A percentile compares a stretch with the other conserved stretches of the same genome.
phyloP scores from a whole-genome alignment of 2,888 invertebrate genomes.

The Halictus quadricinctus region DNA sequence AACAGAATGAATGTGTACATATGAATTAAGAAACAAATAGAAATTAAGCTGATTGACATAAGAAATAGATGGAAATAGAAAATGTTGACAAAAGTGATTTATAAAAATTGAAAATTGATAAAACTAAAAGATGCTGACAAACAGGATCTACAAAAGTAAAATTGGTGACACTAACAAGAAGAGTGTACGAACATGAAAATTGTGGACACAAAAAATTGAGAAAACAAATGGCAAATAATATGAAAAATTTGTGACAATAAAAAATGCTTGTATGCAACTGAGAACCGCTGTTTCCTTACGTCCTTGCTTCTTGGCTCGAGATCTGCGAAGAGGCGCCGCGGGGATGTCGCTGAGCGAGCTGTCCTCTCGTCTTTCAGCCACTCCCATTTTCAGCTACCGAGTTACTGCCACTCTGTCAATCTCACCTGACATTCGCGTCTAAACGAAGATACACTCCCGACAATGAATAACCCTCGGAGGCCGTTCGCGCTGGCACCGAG shows the following conservation, averaged over 20 bases:
- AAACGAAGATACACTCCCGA: conserved; percentile 56
- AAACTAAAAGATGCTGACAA: background rate
- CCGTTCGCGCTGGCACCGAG: conserved; percentile 53
- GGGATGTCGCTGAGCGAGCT: conserved; percentile 74
- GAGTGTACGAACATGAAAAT: background rate
- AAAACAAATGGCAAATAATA: background rate
- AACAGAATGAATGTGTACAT: background rate
- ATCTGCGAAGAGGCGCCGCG: conserved; percentile 69
- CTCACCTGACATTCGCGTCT: conserved; percentile 56
- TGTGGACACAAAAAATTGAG: background rate
- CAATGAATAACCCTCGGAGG: conserved; percentile 57
- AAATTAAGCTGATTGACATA: too few relatives aligned
- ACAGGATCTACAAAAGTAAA: background rate
- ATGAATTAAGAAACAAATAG: too few relatives aligned
- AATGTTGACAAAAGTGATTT: background rate
- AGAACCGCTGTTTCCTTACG: conserved; percentile 64
- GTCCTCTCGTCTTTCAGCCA: conserved; percentile 76
- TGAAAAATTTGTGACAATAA: background rate
- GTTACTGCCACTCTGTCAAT: conserved; percentile 72
- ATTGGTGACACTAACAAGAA: too few relatives aligned
- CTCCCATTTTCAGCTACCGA: conserved; percentile 77
- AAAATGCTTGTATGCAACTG: conserved; percentile 36
- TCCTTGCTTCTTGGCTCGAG: conserved; percentile 47
- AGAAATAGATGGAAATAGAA: background rate
- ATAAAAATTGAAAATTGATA: background rate